Conservation (phyloP, 1,140 invertebrate genomes). For the Andrena cerasifolii region DNA sequence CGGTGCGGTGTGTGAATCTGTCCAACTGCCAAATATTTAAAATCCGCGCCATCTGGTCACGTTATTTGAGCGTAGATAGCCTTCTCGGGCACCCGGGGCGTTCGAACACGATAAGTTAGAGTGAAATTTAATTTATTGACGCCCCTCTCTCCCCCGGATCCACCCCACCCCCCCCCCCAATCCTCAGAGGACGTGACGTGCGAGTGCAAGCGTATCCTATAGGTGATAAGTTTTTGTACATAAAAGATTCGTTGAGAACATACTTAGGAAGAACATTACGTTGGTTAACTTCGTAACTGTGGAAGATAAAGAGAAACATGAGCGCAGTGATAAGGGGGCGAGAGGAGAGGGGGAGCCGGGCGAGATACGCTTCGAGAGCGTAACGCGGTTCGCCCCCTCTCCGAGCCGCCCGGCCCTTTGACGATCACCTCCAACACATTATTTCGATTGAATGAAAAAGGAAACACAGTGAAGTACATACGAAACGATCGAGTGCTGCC, state of each 20-base stretch:
- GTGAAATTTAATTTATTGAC: constrained; percentile 78
- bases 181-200: constrained; percentile 63
- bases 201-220: constrained; percentile 74
- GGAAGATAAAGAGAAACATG: constrained; percentile 16
- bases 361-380: constrained; percentile 28
- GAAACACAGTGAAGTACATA: constrained; percentile 56
- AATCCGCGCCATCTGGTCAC: constrained; percentile 2
- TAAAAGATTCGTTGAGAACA: constrained; percentile 70
- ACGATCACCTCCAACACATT: constrained; percentile 54
- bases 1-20: neutral
- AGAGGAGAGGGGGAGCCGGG: constrained; percentile 29
- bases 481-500: constrained; percentile 79
- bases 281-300: constrained; percentile 44
- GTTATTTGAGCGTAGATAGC: constrained; percentile 16
- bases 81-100: constrained; percentile 32
- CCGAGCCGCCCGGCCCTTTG: constrained; percentile 27
- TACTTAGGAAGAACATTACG: constrained; percentile 45
- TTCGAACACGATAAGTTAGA: constrained; percentile 70
- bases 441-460: constrained; percentile 56
- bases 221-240: constrained; percentile 78
- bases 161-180: neutral
- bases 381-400: constrained; percentile 10
- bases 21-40: constrained; percentile 17
- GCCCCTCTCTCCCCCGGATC: constrained; percentile 49
- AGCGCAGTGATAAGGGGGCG: constrained; percentile 31